phyloP scores from a whole-genome alignment of 2,888 invertebrate genomes.

The Nomada fucata region DNA sequence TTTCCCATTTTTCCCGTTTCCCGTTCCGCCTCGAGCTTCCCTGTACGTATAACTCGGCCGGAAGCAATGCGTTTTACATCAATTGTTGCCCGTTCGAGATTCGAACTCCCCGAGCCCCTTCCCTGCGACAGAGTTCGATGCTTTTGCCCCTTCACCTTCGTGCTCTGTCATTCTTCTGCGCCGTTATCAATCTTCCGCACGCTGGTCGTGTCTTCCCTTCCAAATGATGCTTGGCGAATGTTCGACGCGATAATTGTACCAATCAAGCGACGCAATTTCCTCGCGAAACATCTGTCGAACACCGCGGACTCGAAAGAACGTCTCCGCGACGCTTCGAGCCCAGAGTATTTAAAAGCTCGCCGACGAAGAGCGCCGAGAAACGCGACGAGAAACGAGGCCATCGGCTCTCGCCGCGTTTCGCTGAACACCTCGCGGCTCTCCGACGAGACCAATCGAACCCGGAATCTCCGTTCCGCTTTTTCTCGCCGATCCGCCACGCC shows the following conservation, averaged over 20 bases:
- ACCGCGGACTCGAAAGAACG: background rate
- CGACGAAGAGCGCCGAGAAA: background rate
- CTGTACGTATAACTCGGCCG: background rate
- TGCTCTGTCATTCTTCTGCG: background rate
- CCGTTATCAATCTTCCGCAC: too few relatives aligned
- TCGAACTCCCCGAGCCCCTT: background rate
- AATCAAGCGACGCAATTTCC: too few relatives aligned
- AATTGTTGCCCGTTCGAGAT: constrained; percentile 8
- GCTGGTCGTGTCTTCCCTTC: too few relatives aligned
- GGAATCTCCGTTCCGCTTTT: background rate
- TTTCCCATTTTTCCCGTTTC: constrained; percentile 30
- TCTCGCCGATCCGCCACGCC: background rate
- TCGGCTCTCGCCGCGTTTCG: background rate
- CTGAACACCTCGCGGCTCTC: background rate
- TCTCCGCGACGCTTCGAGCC: constrained; percentile 10
- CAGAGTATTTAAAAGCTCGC: constrained; percentile 34
- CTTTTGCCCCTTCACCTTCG: background rate
- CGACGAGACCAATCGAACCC: background rate
- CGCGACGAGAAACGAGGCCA: background rate
- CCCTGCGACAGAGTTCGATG: background rate
- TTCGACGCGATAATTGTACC: too few relatives aligned
- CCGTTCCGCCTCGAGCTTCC: constrained; percentile 8
- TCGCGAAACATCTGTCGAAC: background rate
- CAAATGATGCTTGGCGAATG: too few relatives aligned
- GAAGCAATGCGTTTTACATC: constrained; percentile 26